A percentile compares a stretch with the other conserved stretches of the same genome.
Evolutionary conservation across 2,888 invertebrate genomes (phyloP).

Genomic region (Tricholauxania praeusta): DNA sequence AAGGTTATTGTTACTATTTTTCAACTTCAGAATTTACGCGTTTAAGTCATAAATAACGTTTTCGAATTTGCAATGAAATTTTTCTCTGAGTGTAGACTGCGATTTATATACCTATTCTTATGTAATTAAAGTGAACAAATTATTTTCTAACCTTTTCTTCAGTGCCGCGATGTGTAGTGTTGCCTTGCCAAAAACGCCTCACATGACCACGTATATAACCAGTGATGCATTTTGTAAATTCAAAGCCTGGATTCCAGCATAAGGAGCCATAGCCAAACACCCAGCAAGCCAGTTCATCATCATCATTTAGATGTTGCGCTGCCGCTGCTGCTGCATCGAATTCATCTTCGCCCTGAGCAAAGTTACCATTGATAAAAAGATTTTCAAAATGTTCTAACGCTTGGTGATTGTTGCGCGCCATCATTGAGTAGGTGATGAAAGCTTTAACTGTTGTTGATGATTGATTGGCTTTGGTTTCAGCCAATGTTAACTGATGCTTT

Average conservation of each 20-base stretch:
- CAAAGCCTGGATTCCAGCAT: slow-evolving; percentile 95
- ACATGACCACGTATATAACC: slow-evolving; percentile 83
- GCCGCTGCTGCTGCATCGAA: slow-evolving; percentile 26
- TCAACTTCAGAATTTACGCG: too few relatives aligned
- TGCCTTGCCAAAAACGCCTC: slow-evolving; percentile 94
- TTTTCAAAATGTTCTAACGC: slow-evolving; percentile 60
- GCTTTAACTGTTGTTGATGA: slow-evolving; percentile 4
- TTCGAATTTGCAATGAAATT: too few relatives aligned
- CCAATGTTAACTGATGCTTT: slow-evolving; percentile 27
- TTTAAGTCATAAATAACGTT: too few relatives aligned
- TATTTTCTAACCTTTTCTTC: slow-evolving; percentile 73
- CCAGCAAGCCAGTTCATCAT: slow-evolving; percentile 71
- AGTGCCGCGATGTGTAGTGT: slow-evolving; percentile 84
- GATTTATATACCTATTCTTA: too few relatives aligned
- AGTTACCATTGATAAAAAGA: slow-evolving; percentile 57
- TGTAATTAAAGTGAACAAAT: too few relatives aligned
- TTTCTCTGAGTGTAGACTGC: too few relatives aligned
- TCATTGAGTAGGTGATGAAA: neutral
- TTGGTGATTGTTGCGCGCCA: slow-evolving; percentile 35
- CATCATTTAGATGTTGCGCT: slow-evolving; percentile 35
- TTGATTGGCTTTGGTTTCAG: neutral
- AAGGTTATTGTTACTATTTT: too few relatives aligned
- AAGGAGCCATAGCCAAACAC: slow-evolving; percentile 96
- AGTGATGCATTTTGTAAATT: slow-evolving; percentile 80
- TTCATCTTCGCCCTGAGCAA: slow-evolving; percentile 50